These are phyloP conservation scores for Nothobranchius kuhntae DNA, from an alignment of 2,113 vertebrate genomes.

Conservation along the genomic window DNA sequence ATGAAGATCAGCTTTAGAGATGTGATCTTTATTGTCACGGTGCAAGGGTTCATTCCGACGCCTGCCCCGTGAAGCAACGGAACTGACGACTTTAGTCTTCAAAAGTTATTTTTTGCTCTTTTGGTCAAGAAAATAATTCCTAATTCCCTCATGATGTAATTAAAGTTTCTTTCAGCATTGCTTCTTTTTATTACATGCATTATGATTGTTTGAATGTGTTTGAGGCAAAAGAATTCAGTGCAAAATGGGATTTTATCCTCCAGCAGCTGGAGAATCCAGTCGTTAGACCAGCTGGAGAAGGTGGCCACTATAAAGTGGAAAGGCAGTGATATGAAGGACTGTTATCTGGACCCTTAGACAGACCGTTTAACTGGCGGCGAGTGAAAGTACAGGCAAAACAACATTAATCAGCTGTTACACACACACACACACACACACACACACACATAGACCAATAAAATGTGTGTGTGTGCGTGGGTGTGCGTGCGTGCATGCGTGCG, in stretches of 20 bases:
- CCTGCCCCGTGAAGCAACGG: too few species aligned
- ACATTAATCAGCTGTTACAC: constrained; percentile 49
- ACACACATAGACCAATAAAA: constrained; percentile 11
- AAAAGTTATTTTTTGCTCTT: constrained; percentile 8
- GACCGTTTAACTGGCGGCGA: constrained; percentile 71
- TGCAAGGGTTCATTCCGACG: too few species aligned
- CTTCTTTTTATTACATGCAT: not conserved
- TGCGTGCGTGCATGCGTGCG: not conserved
- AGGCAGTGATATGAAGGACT: constrained; percentile 58
- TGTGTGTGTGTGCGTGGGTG: not conserved
- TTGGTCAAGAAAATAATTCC: constrained; percentile 5
- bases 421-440: not conserved
- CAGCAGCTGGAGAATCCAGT: constrained; percentile 67
- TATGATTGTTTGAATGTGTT: constrained; percentile 7
- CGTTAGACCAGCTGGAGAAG: constrained; percentile 71
- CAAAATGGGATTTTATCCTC: constrained; percentile 32
- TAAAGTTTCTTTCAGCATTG: not conserved
- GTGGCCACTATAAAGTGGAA: constrained; percentile 59
- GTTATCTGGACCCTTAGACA: constrained; percentile 69
- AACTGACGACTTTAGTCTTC: not conserved
- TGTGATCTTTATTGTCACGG: too few species aligned
- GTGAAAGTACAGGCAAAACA: constrained; percentile 43
- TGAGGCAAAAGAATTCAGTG: not conserved
- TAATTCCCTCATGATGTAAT: not conserved
- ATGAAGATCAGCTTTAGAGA: too few species aligned